Evolutionary conservation across 2,797 vertebrate species (phyloP).

Genomic region (Eulemur albifrons): DNA sequence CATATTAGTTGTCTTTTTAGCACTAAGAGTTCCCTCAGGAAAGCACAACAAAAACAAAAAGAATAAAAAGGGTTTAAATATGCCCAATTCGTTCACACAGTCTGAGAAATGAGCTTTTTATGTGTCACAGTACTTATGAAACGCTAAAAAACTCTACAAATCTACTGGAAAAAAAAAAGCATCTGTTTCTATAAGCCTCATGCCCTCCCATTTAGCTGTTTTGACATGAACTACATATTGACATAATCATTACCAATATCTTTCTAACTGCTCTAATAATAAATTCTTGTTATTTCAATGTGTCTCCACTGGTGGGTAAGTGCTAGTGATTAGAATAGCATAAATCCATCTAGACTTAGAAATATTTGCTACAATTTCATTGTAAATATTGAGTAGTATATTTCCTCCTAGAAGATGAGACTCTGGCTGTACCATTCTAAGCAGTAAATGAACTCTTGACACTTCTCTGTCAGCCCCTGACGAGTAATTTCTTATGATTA

Average conservation of each 20-base stretch:
- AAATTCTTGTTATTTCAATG: conserved; percentile 34
- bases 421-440: neutral
- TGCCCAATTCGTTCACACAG: neutral
- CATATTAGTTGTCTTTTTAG: conserved; percentile 72
- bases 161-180: neutral
- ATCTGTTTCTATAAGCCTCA: conserved; percentile 2
- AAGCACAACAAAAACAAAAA: conserved; percentile 64
- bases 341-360: neutral
- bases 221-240: neutral
- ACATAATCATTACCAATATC: conserved; percentile 37
- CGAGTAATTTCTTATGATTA: conserved; percentile 21
- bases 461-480: neutral
- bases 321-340: neutral
- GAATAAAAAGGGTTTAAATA: conserved; percentile 38
- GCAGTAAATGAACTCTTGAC: conserved; percentile 21
- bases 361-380: neutral
- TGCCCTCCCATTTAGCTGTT: conserved; percentile 46
- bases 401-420: conserved; percentile 24
- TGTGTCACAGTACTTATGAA: conserved; percentile 44
- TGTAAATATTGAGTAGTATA: conserved; percentile 6
- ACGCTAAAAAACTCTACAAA: conserved; percentile 58
- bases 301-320: neutral
- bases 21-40: conserved; percentile 63
- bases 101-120: conserved; percentile 65
- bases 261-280: conserved; percentile 35